These are phyloP conservation scores for Xerus inauris DNA, from an alignment of 2,113 vertebrate genomes.

Conservation along the genomic window DNA sequence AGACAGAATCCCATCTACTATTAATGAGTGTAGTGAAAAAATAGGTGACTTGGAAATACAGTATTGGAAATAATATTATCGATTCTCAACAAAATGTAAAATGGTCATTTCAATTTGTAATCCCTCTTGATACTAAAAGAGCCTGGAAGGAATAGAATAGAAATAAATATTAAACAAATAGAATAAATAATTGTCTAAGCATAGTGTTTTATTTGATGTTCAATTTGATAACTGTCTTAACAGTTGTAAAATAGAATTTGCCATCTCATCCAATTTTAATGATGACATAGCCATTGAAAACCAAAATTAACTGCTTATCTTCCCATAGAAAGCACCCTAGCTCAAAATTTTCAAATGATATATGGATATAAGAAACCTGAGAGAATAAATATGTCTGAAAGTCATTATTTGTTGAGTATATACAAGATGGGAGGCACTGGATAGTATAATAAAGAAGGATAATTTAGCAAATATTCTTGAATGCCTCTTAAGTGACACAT, in stretches of 20 bases:
- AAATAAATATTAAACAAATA: not conserved
- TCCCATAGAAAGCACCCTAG: not conserved
- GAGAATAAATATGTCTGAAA: not conserved
- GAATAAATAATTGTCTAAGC: not conserved
- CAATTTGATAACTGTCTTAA: not conserved
- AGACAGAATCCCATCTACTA: not conserved
- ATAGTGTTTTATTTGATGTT: not conserved
- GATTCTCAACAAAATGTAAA: not conserved
- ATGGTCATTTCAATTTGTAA: not conserved
- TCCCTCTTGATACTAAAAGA: not conserved
- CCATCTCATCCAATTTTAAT: not conserved
- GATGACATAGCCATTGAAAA: not conserved
- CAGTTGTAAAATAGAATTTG: not conserved
- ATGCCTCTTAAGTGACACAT: not conserved
- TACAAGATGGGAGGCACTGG: not conserved
- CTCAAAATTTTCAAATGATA: not conserved
- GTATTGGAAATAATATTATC: not conserved
- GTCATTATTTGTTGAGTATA: not conserved
- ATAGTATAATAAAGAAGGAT: not conserved
- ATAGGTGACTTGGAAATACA: not conserved
- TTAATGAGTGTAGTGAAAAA: not conserved
- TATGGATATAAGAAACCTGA: not conserved
- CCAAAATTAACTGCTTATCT: not conserved
- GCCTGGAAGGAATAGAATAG: not conserved
- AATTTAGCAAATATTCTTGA: not conserved